A percentile compares a stretch with the other conserved stretches of the same genome.
phyloP scores from a whole-genome alignment of 2,888 invertebrate genomes.

The Enoplolaimus lenunculus region DNA sequence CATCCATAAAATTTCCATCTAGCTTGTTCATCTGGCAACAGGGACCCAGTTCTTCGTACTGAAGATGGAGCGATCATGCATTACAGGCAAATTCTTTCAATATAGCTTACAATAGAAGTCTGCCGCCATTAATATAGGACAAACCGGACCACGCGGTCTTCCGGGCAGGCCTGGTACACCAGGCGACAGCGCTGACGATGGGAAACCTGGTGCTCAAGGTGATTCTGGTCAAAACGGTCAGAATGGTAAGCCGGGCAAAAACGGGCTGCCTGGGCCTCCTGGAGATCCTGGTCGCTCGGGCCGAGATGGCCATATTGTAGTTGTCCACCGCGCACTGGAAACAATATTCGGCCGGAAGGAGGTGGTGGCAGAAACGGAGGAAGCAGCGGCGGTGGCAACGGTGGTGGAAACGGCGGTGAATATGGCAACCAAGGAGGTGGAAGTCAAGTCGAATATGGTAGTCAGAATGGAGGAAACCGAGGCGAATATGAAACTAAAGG shows the following conservation, averaged over 20 bases:
- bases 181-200: not conserved
- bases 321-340: not conserved
- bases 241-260: not conserved
- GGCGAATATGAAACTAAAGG: not conserved
- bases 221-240: not conserved
- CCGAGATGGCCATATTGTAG: not conserved
- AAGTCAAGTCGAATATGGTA: not conserved
- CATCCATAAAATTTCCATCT: too few relatives aligned
- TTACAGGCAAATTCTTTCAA: too few relatives aligned
- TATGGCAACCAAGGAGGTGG: not conserved
- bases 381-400: not conserved
- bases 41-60: too few relatives aligned
- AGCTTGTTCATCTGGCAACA: too few relatives aligned
- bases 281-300: not conserved
- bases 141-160: not conserved
- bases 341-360: not conserved
- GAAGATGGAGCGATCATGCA: too few relatives aligned
- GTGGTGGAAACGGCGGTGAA: not conserved
- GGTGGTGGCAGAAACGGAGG: not conserved
- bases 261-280: not conserved
- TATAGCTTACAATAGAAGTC: too few relatives aligned
- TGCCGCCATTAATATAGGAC: too few relatives aligned
- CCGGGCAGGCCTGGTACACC: not conserved
- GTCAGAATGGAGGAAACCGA: not conserved
- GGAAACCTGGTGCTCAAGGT: not conserved